Conservation (phyloP, 2,797 vertebrate genomes). For the Hyperoplus lanceolatus region DNA sequence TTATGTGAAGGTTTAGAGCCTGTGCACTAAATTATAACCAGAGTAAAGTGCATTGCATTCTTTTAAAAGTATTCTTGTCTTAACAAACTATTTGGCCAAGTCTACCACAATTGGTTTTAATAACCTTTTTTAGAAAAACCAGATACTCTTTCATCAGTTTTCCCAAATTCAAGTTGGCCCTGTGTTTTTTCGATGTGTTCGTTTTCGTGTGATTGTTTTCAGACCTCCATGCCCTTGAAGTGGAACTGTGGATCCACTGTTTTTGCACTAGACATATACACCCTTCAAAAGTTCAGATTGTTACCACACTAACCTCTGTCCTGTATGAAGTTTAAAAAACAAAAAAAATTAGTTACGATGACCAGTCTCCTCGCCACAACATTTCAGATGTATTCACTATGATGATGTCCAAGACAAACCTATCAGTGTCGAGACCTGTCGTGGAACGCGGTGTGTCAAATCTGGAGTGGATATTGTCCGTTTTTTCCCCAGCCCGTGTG, state of each 20-base stretch:
- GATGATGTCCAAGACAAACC: conserved; percentile 43
- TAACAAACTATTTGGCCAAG: conserved; percentile 8
- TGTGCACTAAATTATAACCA: conserved; percentile 52
- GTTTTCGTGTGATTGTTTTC: conserved; percentile 75
- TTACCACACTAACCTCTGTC: conserved; percentile 70
- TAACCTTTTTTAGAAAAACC: conserved; percentile 16
- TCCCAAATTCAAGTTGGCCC: conserved; percentile 12
- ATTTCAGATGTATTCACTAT: conserved; percentile 63
- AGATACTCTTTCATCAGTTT: conserved; percentile 4
- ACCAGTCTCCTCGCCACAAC: conserved; percentile 51
- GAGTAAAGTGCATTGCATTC: conserved; percentile 35
- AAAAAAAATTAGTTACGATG: conserved; percentile 35
- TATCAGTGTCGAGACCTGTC: conserved; percentile 60
- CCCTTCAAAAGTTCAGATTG: conserved; percentile 72
- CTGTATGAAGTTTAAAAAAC: conserved; percentile 71
- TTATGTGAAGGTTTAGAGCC: conserved; percentile 36
- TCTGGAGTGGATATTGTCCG: conserved; percentile 40
- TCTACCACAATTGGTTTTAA: background rate
- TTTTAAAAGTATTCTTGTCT: conserved; percentile 4
- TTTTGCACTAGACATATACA: conserved; percentile 84
- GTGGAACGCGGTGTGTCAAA: conserved; percentile 38
- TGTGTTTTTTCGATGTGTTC: conserved; percentile 53
- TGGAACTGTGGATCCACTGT: conserved; percentile 85
- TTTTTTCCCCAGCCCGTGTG: conserved; percentile 57
- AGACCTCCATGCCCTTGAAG: conserved; percentile 85